A percentile compares a stretch with the other conserved stretches of the same genome.
Evolutionary conservation across 1,140 invertebrate species (phyloP).

Genomic region (Palaemon carinicauda): DNA sequence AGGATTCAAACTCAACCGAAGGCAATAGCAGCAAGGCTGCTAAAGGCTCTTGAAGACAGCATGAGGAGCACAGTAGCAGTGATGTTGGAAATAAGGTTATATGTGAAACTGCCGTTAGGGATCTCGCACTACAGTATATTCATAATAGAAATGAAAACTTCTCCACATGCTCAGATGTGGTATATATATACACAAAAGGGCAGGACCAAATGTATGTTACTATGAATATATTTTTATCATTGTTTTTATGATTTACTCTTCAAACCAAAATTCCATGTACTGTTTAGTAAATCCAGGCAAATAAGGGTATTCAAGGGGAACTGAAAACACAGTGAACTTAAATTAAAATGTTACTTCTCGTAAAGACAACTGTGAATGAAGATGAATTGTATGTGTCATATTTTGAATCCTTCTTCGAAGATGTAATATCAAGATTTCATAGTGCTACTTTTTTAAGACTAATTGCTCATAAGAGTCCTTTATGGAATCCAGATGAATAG

Average conservation of each 20-base stretch:
- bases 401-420: neutral
- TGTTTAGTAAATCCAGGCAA: neutral
- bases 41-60: constrained; percentile 12
- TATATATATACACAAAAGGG: too few relatives aligned
- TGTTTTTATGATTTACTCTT: neutral
- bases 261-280: neutral
- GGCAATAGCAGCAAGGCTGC: constrained; percentile 24
- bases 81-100: neutral
- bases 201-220: neutral
- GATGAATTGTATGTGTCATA: neutral
- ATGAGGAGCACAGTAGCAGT: neutral
- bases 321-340: neutral
- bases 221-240: neutral
- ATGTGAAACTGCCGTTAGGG: neutral
- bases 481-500: too few relatives aligned
- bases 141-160: too few relatives aligned
- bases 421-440: too few relatives aligned
- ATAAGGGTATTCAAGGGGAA: neutral
- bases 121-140: neutral
- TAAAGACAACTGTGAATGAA: neutral
- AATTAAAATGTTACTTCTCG: neutral
- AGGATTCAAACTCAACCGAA: constrained; percentile 14
- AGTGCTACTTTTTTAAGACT: too few relatives aligned
- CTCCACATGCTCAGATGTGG: too few relatives aligned
- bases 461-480: too few relatives aligned